phyloP scores from a whole-genome alignment of 2,113 vertebrate species.

The Piprites chloris region DNA sequence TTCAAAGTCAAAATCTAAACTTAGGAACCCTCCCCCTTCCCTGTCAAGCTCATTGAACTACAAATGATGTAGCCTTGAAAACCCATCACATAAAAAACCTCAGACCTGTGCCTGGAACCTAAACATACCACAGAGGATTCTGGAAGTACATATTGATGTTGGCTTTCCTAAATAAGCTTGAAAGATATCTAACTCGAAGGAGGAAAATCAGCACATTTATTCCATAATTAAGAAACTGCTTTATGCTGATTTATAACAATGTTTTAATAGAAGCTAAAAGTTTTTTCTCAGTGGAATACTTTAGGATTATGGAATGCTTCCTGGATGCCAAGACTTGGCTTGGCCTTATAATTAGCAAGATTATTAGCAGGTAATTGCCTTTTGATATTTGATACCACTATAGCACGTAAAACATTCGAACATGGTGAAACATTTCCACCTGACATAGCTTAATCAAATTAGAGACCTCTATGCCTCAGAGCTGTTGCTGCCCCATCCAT shows the following conservation, averaged over 20 bases:
- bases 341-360: neutral
- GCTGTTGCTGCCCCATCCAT: neutral
- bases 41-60: neutral
- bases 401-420: neutral
- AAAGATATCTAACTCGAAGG: neutral
- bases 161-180: neutral
- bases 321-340: neutral
- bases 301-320: neutral
- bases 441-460: neutral
- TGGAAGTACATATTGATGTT: neutral
- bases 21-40: neutral
- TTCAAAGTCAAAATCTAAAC: slow-evolving; percentile 46
- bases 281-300: neutral
- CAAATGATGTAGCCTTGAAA: neutral
- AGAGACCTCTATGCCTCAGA: neutral
- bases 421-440: neutral
- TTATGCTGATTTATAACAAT: neutral
- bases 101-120: neutral
- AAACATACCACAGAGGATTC: neutral
- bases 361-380: neutral
- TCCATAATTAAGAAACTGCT: neutral
- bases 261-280: neutral
- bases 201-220: neutral
- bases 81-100: neutral
- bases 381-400: neutral